Evolutionary conservation across 1,140 invertebrate genomes (phyloP), one percentile per base, ranked within the genome.

Genomic region (Tribolium madens): DNA sequence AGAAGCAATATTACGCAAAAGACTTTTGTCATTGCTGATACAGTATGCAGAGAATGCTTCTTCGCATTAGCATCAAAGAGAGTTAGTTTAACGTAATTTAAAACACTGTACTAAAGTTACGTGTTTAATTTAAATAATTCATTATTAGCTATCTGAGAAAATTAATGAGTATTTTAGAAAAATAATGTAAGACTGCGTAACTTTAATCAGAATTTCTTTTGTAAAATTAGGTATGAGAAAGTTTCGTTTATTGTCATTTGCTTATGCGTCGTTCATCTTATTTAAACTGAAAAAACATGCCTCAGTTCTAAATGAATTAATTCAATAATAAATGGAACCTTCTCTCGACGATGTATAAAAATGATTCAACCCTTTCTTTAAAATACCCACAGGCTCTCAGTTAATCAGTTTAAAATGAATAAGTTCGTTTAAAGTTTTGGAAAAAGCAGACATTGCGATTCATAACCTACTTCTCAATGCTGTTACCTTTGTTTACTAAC

Each of bases 281-380:
- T 64, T 64, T 64, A 18, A 57, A 17, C 48, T 18, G 5, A 18
- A 57, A 57, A 57, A 64, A 64, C 31, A 36, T n/a, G 10, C 26
- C 31, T 64, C 31, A n/a, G 15, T 7, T 57, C 52, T 18, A 18
- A 64, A 64, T 33, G 57, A 14, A 64, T 64, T 64, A 31, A 64
- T 64, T 64, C 26, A 64, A 64, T 64, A 64, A 64, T 64, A 64
- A 64, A 64, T 64, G 57, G 17, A 64, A 64, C 26, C 57, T 64
- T 64, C 14, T 12, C 21, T 33, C 26, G 7, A 31, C 14, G 57
- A 64, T 42, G 26, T 18, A 64, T 64, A 64, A 64, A 64, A 64
- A 64, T 64, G 13, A 64, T 64, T 33, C 17, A 33, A 64, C 57
- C 57, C 57, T 31, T 64, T 64, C 57, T 64, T 33, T 21, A 33